Percentiles rank a stretch among this genome's conserved stretches.
Conservation (phyloP, 1,140 invertebrate species). For the Eubasilissa regina region DNA sequence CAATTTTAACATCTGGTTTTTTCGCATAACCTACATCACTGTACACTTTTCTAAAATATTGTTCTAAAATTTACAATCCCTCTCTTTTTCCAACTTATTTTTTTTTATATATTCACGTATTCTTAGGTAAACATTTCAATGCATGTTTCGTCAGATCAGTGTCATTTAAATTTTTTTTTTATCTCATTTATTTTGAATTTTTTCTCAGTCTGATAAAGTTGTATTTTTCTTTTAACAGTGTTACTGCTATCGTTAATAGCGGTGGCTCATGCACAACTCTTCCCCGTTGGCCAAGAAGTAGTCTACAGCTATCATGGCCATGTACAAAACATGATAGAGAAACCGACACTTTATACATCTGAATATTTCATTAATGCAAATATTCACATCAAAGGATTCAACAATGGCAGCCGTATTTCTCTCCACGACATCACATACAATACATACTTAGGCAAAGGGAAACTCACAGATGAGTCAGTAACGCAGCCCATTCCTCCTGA, state of each 20-base stretch:
- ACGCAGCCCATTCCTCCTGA: conserved; percentile 14
- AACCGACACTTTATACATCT: conserved; percentile 41
- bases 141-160: too few relatives aligned
- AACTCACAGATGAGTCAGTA: conserved; percentile 9
- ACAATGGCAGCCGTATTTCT: conserved; percentile 33
- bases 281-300: conserved; percentile 29
- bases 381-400: conserved; percentile 33
- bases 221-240: conserved; percentile 13
- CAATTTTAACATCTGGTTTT: too few relatives aligned
- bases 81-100: too few relatives aligned
- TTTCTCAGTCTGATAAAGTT: neutral
- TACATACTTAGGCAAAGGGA: conserved; percentile 43
- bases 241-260: conserved; percentile 27
- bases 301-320: conserved; percentile 47
- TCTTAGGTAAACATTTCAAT: too few relatives aligned
- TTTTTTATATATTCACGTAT: too few relatives aligned
- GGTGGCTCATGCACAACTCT: conserved; percentile 32
- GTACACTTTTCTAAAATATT: too few relatives aligned
- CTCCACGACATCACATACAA: conserved; percentile 44
- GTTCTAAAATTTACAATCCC: too few relatives aligned
- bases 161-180: neutral
- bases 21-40: too few relatives aligned
- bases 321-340: conserved; percentile 38
- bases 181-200: neutral
- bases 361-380: conserved; percentile 50